These are phyloP conservation scores for Psilanteris sp. DNA, from an alignment of 1,140 invertebrate genomes.

Conservation along the genomic window DNA sequence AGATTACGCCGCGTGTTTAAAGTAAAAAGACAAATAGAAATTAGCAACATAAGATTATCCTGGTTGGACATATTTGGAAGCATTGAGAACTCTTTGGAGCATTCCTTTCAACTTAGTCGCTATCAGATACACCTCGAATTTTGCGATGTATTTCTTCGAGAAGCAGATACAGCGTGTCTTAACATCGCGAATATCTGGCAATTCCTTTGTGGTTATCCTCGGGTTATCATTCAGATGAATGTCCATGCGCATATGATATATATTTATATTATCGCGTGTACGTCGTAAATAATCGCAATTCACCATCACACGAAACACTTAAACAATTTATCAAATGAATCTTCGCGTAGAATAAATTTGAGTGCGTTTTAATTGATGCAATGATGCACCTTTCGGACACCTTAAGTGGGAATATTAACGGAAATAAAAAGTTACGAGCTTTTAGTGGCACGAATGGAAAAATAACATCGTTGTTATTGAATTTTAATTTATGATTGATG, in stretches of 20 bases:
- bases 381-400: not conserved
- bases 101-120: conserved; percentile 61
- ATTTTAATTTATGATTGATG: conserved; percentile 13
- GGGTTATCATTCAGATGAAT: conserved; percentile 69
- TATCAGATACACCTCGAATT: conserved; percentile 68
- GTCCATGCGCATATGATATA: conserved; percentile 56
- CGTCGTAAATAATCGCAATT: conserved; percentile 39
- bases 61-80: conserved; percentile 54
- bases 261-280: conserved; percentile 52
- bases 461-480: no score
- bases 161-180: conserved; percentile 63
- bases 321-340: conserved; percentile 28
- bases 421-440: no score
- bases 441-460: no score
- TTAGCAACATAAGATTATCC: conserved; percentile 53
- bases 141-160: conserved; percentile 56
- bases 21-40: conserved; percentile 35
- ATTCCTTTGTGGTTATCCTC: conserved; percentile 70
- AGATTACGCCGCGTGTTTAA: conserved; percentile 15
- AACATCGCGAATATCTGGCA: conserved; percentile 72
- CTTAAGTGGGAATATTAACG: no score
- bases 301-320: conserved; percentile 23
- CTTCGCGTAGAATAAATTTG: conserved; percentile 16
- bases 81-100: conserved; percentile 53
- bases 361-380: conserved; percentile 10